phyloP scores from a whole-genome alignment of 2,888 invertebrate species.

The Eueremaeus valkanovi region DNA sequence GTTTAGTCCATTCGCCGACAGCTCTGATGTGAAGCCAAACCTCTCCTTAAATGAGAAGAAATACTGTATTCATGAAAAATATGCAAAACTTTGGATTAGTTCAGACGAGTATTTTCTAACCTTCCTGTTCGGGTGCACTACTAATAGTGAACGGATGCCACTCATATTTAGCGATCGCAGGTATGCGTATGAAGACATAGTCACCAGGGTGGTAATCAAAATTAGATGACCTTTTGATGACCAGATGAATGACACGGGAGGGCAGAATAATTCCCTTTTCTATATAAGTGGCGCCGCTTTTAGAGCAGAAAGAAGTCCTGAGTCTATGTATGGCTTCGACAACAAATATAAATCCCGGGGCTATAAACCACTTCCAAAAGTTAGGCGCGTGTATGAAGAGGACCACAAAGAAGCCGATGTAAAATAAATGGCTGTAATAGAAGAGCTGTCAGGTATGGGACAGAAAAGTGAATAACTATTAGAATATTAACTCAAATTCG shows the following conservation, averaged over 20 bases:
- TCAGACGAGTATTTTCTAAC: conserved; percentile 51
- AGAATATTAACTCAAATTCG: neutral
- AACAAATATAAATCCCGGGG: conserved; percentile 72
- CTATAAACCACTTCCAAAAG: conserved; percentile 91
- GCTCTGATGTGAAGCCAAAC: conserved; percentile 90
- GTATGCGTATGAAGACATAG: conserved; percentile 88
- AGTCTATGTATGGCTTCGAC: conserved; percentile 58
- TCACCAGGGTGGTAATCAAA: conserved; percentile 89
- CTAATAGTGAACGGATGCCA: conserved; percentile 98
- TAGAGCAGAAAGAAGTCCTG: neutral
- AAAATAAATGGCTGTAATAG: conserved; percentile 84
- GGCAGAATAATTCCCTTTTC: conserved; percentile 38
- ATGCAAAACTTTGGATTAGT: too few species aligned
- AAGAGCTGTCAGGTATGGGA: too few species aligned
- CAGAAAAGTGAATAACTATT: too few species aligned
- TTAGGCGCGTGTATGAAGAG: conserved; percentile 81
- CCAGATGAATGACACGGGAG: conserved; percentile 67
- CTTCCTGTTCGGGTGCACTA: conserved; percentile 88
- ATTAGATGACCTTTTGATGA: conserved; percentile 76
- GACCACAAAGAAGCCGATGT: conserved; percentile 80
- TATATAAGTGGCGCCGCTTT: conserved; percentile 37
- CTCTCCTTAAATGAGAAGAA: neutral
- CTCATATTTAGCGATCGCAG: conserved; percentile 83
- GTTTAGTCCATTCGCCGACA: conserved; percentile 90
- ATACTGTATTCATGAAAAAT: neutral